Evolutionary conservation across 2,113 vertebrate genomes (phyloP).

Genomic region (Echinops telfairi): DNA sequence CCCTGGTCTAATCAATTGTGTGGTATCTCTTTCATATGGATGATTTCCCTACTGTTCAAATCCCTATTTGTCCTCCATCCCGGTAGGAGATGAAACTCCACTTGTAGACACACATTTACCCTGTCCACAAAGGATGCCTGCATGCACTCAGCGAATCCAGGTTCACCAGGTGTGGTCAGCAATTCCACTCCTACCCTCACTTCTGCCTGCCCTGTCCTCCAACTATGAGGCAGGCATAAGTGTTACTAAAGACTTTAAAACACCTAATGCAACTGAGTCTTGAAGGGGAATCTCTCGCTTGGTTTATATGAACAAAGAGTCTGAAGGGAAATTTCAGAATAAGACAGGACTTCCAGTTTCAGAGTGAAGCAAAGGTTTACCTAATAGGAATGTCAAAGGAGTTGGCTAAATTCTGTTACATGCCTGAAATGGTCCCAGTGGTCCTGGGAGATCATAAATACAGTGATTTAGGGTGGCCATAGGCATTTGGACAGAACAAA

Average conservation of each 20-base stretch:
- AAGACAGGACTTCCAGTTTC: neutral
- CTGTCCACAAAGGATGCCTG: too few species aligned
- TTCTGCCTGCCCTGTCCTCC: too few species aligned
- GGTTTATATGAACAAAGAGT: constrained; percentile 45
- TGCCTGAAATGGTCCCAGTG: rapidly evolving
- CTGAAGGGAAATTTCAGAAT: neutral
- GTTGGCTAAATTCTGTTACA: neutral
- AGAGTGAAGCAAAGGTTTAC: neutral
- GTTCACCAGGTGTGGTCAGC: too few species aligned
- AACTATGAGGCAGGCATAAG: too few species aligned
- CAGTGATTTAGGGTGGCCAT: neutral
- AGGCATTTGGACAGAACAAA: neutral
- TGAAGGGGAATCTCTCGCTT: constrained; percentile 36
- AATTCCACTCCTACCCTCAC: too few species aligned
- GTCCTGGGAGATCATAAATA: neutral
- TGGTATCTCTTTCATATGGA: too few species aligned
- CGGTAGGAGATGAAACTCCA: neutral
- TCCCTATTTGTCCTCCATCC: constrained; percentile 18
- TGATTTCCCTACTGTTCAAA: constrained; percentile 47
- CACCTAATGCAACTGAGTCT: neutral
- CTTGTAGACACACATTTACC: too few species aligned
- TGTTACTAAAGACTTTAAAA: neutral
- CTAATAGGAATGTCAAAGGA: neutral
- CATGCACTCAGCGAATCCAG: too few species aligned
- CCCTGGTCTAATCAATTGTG: neutral